Base-by-base conservation (phyloP, 2,888 invertebrate genomes). In the Epiblema foenella region DNA sequence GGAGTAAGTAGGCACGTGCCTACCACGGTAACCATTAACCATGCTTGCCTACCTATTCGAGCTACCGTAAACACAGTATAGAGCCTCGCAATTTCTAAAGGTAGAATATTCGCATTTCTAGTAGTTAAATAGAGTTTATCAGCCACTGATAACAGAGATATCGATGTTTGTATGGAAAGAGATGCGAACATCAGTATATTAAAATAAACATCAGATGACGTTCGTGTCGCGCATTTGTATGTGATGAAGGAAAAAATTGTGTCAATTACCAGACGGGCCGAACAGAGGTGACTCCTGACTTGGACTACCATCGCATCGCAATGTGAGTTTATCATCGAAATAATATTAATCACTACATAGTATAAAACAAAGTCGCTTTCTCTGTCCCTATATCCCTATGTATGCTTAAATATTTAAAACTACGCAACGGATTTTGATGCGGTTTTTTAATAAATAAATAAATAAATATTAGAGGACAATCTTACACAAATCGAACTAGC, bases 61-160 rank as follows among this genome's bases (percentile, higher is more conserved):
- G 24, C 58, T 15, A 29, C 37, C 12, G 15, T 37, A 39, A 10
- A 64, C 52, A 54, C 52, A 54, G 54, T 52, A 68, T 52, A 7
- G 37, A 68, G 18, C 49, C 15, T 20, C 20, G 12, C 57, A 49
- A 54, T 67, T 71, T 67, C 54, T 56, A 56, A 24, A 11, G 51
- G 17, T 39, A 42, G 60, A 46, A 62, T 39, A 70, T 56, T 60
- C 52, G 52, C 39, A 68, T 69, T 64, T 69, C 57, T 42, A 57
- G 54, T 56, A 24, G 56, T 51, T 62, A 66, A 57, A 67, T 17
- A 64, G 24, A 69, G 52, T 71, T 68, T 71, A 71, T 71, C 71
- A 62, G 37, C 33, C 20, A 37, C 49, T 57, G 71, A 71, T 71
- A 71, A 71, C n/a, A 24, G 3, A 52, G 63, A 71, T 71, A 71